Base-by-base conservation (phyloP, 1,140 invertebrate genomes). In the Caenorhabditis brenneri region DNA sequence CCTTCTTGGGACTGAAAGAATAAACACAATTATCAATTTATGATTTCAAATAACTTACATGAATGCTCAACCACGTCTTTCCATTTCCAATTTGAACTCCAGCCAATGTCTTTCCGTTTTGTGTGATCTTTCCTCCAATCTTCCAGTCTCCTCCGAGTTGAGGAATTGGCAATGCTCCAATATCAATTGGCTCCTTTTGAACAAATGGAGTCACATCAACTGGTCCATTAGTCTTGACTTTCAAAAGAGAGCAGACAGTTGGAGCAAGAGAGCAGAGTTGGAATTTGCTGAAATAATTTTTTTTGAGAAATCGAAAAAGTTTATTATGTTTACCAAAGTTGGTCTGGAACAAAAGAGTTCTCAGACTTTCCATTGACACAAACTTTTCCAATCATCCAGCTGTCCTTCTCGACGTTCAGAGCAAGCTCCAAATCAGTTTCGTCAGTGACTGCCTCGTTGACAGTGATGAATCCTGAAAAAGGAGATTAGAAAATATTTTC, bases 351-450 rank as follows among this genome's bases (percentile, higher is more conserved):
- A 29, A 86, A 86, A 15, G 74, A 79, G 74, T 86, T 86, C 78
- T 84, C 74, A 29, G 84, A 86, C 12, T 79, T 51, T 79, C 84
- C 84, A 29, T 86, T 84, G 60, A 80, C 69, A 39, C 84, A 86
- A 12, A 86, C 84, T 22, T 36, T 80, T 84, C 84, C 84, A 2
- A 86, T 80, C 74, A 86, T 39, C 49, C 51, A 86, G 24, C 46
- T 58, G 60, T 86, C 58, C 31, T 86, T 86, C 74, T 86, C 84
- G 49, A 86, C 84, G 46, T 84, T 79, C 48, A 86, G 48, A 36
- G 69, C 81, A 48, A 86, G 81, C n/a, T 86, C 55, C 31, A 80
- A 51, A 12, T 78, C 36, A 33, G 53, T 7, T 29, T 83, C 74
- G 7, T 83, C 82, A 24, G 51, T 86, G 27, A 86, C 51, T 42